phyloP scores from a whole-genome alignment of 2,888 invertebrate species.

The Lomographa bimaculata region DNA sequence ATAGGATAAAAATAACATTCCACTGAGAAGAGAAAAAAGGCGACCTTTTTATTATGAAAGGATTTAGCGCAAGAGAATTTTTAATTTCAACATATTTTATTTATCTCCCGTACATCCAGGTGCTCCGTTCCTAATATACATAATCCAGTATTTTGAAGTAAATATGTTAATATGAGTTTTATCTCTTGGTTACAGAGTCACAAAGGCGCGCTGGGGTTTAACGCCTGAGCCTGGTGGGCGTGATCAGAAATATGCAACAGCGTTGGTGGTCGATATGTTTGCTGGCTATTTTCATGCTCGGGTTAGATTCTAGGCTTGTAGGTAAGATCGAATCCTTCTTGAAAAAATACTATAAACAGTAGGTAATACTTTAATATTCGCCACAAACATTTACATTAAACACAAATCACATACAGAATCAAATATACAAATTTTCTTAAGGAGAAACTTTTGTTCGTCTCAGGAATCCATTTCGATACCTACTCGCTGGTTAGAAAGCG shows the following conservation, averaged over 20 bases:
- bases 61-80: constrained; percentile 10
- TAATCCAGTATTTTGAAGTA: constrained; percentile 17
- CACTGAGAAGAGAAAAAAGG: constrained; percentile 1
- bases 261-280: constrained; percentile 67
- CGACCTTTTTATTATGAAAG: constrained; percentile 11
- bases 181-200: constrained; percentile 48
- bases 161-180: constrained; percentile 28
- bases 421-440: too few species aligned
- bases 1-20: constrained; percentile 3
- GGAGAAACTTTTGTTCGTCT: too few species aligned
- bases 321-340: constrained; percentile 46
- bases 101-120: constrained; percentile 10
- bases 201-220: constrained; percentile 34
- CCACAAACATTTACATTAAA: too few species aligned
- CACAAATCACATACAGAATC: too few species aligned
- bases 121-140: constrained; percentile 18
- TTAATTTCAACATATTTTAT: constrained; percentile 11
- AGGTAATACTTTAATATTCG: too few species aligned
- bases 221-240: constrained; percentile 21
- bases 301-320: constrained; percentile 70
- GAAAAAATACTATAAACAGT: too few species aligned
- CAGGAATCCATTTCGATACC: too few species aligned
- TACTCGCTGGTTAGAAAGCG: too few species aligned
- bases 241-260: constrained; percentile 65
- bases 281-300: constrained; percentile 67